phyloP scores from a whole-genome alignment of 2,113 vertebrate genomes.

The Actenoides lindsayi region DNA sequence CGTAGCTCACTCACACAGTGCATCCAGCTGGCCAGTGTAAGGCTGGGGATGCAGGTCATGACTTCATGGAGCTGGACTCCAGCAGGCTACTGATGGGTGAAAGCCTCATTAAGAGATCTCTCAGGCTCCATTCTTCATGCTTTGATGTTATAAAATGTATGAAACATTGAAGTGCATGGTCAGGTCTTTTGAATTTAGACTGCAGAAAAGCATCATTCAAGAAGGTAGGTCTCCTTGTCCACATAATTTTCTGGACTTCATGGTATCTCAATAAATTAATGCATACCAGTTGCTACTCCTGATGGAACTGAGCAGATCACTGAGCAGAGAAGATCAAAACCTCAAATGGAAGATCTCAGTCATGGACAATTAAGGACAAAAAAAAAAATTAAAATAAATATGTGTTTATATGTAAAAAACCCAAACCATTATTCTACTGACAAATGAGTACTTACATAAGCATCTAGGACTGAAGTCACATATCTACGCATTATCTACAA shows the following conservation, averaged over 20 bases:
- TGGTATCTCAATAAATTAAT: neutral
- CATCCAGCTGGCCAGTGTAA: fast-evolving
- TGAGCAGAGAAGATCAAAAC: neutral
- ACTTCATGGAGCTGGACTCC: neutral
- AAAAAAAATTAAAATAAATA: too few relatives aligned
- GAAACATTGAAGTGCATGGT: neutral
- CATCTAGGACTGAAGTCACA: neutral
- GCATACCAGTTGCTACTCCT: neutral
- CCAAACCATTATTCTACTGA: too few relatives aligned
- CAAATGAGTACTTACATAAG: neutral
- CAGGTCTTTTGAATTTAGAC: neutral
- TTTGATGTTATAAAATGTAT: neutral
- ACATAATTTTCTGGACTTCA: neutral
- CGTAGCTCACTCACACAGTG: neutral
- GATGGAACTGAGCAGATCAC: neutral
- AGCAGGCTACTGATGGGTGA: neutral
- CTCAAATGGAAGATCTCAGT: neutral
- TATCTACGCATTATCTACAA: neutral
- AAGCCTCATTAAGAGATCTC: neutral
- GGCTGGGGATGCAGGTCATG: neutral
- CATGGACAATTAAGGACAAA: neutral
- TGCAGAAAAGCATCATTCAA: neutral
- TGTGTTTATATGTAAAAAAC: too few relatives aligned
- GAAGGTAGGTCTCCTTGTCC: neutral
- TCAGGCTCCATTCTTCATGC: neutral